A percentile compares a stretch with the other conserved stretches of the same genome.
These are phyloP conservation scores for Theocolax elegans DNA, from an alignment of 1,140 invertebrate species.

Conservation along the genomic window DNA sequence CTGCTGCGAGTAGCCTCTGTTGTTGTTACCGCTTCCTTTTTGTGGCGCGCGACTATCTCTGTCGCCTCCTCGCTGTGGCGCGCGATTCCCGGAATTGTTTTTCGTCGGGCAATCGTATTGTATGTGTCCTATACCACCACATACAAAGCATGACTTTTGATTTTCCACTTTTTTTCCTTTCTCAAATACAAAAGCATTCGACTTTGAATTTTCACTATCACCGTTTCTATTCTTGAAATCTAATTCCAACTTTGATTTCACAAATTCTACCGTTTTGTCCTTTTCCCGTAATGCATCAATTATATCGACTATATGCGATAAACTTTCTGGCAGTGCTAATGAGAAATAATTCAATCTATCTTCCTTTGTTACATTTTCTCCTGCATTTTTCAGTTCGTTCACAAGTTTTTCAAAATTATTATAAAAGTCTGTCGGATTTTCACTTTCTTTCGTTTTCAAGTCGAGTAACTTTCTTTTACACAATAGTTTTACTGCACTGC, in stretches of 20 bases:
- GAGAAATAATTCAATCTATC: constrained; percentile 58
- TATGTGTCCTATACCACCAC: no score
- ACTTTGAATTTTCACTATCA: constrained; percentile 14
- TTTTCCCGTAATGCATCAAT: constrained; percentile 33
- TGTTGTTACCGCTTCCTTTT: background rate
- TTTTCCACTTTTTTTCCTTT: no score
- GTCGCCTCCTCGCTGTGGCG: background rate
- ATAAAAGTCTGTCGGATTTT: constrained; percentile 46
- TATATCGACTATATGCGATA: constrained; percentile 39
- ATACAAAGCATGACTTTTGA: no score
- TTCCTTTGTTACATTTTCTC: constrained; percentile 45
- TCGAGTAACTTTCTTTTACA: constrained; percentile 46
- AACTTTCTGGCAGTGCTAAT: constrained; percentile 41
- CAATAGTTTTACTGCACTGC: constrained; percentile 49
- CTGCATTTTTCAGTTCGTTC: constrained; percentile 50
- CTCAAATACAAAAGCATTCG: background rate
- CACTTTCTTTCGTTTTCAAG: constrained; percentile 47
- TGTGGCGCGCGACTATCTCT: background rate
- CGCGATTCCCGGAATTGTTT: no score
- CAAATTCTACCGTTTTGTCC: constrained; percentile 40
- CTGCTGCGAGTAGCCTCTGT: no score
- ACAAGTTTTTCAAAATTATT: constrained; percentile 51
- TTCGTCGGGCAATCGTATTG: no score
- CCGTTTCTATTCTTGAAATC: constrained; percentile 39
- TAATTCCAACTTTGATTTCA: constrained; percentile 39